Evolutionary conservation across 2,888 invertebrate genomes (phyloP).

Genomic region (Hirtodrosophila histrioides): DNA sequence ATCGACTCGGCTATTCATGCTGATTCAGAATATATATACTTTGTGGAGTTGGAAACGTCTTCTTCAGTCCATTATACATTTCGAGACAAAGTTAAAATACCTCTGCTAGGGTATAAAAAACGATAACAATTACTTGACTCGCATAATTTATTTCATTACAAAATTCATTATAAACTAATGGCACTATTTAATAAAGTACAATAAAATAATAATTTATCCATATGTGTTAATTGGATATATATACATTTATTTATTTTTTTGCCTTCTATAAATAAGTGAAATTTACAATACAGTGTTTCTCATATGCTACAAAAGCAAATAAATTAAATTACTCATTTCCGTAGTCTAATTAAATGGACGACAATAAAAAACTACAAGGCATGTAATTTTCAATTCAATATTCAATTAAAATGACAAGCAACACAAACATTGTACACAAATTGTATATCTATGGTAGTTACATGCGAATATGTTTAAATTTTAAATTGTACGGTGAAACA

Average conservation of each 20-base stretch:
- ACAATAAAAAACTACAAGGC: conserved; percentile 16
- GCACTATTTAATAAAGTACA: background rate
- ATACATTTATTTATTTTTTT: no score
- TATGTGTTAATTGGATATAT: no score
- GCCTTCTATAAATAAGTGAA: background rate
- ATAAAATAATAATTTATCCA: background rate
- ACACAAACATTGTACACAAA: conserved; percentile 10
- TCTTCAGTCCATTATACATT: no score
- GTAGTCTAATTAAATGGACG: conserved; percentile 60
- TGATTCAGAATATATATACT: no score
- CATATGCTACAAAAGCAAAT: conserved; percentile 49
- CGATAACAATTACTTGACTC: no score
- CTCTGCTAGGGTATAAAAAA: no score
- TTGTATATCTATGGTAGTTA: background rate
- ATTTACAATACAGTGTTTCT: background rate
- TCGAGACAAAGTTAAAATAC: no score
- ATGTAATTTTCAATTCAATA: conserved; percentile 42
- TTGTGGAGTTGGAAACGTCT: no score
- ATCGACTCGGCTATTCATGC: no score
- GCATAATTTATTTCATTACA: background rate
- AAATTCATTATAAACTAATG: conserved; percentile 1
- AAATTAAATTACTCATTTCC: conserved; percentile 70
- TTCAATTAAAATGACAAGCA: conserved; percentile 58
- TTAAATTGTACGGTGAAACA: conserved; percentile 14
- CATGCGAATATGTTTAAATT: background rate